A percentile compares a stretch with the other conserved stretches of the same genome.
These are phyloP conservation scores for Coelogynopora nodosa DNA, from an alignment of 2,888 invertebrate genomes.

Conservation along the genomic window DNA sequence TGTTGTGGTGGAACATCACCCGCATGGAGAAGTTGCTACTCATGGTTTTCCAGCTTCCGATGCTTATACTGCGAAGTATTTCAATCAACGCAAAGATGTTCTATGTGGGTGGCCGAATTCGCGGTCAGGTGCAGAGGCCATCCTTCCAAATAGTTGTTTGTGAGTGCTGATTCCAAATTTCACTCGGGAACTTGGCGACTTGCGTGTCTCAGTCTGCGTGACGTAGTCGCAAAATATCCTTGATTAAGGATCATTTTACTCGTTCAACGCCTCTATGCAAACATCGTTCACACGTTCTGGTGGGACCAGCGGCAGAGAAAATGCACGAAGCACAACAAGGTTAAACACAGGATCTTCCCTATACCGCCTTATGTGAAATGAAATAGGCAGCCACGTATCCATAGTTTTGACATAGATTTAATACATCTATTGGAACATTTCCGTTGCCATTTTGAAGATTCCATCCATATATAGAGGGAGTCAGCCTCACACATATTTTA, in stretches of 20 bases:
- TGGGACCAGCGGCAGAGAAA: too few species aligned
- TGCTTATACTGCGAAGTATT: not conserved
- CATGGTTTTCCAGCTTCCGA: not conserved
- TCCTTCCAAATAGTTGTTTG: not conserved
- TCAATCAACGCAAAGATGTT: not conserved
- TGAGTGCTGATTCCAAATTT: not conserved
- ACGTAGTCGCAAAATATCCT: not conserved
- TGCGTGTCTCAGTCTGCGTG: not conserved
- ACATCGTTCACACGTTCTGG: too few species aligned
- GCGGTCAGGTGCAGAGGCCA: not conserved
- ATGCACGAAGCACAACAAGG: too few species aligned
- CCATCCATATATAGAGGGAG: not conserved
- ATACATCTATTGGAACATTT: too few species aligned
- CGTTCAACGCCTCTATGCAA: too few species aligned
- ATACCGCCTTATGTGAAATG: too few species aligned
- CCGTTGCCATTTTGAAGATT: too few species aligned
- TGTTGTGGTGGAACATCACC: not conserved
- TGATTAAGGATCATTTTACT: not conserved
- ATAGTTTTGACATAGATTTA: too few species aligned
- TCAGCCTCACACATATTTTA: not conserved
- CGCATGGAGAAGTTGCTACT: not conserved
- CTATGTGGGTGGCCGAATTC: not conserved
- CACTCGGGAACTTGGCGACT: not conserved
- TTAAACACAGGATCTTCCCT: too few species aligned
- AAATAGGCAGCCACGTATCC: too few species aligned